Conservation (phyloP, 2,113 vertebrate genomes). For the Leptobrachium leishanense region DNA sequence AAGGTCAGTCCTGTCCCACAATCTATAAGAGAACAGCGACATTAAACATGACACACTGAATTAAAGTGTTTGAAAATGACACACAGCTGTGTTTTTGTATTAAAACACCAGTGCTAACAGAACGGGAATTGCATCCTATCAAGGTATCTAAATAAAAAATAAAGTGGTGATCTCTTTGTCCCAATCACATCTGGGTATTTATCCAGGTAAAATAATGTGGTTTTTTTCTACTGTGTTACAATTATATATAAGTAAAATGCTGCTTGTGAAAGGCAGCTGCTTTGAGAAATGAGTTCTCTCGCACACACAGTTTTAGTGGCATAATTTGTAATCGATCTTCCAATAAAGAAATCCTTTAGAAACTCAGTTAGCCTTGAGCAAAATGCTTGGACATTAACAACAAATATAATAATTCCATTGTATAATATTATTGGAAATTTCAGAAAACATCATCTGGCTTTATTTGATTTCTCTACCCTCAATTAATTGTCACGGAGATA, state of each 20-base stretch:
- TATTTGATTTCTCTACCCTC: conserved; percentile 30
- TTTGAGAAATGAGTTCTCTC: not conserved
- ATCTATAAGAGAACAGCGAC: no score
- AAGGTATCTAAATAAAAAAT: no score
- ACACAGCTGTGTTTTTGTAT: no score
- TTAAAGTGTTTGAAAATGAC: no score
- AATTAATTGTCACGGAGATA: conserved; percentile 41
- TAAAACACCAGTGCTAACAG: no score
- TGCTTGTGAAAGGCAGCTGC: not conserved
- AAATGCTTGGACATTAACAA: conserved; percentile 23
- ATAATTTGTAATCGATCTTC: conserved; percentile 13
- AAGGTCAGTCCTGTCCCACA: no score
- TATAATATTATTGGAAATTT: conserved; percentile 36
- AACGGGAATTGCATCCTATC: no score
- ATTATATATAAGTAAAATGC: not conserved
- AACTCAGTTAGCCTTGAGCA: conserved; percentile 24
- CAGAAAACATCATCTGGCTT: conserved; percentile 36
- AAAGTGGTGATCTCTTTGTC: no score
- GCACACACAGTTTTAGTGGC: not conserved
- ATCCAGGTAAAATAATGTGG: not conserved
- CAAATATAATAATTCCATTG: conserved; percentile 34
- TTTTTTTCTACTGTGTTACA: not conserved
- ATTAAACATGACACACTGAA: no score
- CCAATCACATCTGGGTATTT: no score
- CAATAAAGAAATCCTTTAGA: conserved; percentile 16